These are phyloP conservation scores for Callipepla squamata DNA, from an alignment of 2,113 vertebrate genomes.

Conservation along the genomic window DNA sequence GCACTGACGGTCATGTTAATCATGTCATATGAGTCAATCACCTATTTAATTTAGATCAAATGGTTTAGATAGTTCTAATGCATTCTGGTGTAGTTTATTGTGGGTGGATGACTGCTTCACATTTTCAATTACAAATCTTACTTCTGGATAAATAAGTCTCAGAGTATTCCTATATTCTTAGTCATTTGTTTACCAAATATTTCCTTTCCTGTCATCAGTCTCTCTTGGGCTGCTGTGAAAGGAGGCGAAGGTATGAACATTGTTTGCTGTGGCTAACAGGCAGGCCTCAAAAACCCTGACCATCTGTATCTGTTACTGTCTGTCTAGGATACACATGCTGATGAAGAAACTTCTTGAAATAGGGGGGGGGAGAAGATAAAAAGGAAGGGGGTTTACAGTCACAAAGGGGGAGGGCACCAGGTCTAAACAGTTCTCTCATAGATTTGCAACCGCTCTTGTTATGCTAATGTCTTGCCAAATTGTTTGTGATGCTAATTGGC, in stretches of 20 bases:
- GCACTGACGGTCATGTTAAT: background rate
- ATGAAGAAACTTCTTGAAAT: background rate
- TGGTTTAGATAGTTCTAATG: rapidly evolving
- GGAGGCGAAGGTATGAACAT: background rate
- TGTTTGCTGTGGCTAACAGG: background rate
- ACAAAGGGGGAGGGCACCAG: background rate
- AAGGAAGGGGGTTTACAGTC: background rate
- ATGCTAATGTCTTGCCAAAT: background rate
- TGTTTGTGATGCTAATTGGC: background rate
- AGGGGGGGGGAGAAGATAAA: background rate
- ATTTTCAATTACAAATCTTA: background rate
- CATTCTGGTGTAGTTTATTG: background rate
- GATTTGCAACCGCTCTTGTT: background rate
- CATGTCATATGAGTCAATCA: background rate
- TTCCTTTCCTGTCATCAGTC: background rate
- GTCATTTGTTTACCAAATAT: background rate
- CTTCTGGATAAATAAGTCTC: background rate
- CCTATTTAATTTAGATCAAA: background rate
- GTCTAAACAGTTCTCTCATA: background rate
- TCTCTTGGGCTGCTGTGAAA: background rate
- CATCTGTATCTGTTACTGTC: background rate
- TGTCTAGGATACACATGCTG: background rate
- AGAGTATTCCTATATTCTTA: background rate
- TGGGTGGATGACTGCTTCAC: background rate
- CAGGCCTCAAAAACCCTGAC: background rate